These are phyloP conservation scores for Nemoura dubitans DNA, from an alignment of 2,888 invertebrate genomes.

Conservation along the genomic window DNA sequence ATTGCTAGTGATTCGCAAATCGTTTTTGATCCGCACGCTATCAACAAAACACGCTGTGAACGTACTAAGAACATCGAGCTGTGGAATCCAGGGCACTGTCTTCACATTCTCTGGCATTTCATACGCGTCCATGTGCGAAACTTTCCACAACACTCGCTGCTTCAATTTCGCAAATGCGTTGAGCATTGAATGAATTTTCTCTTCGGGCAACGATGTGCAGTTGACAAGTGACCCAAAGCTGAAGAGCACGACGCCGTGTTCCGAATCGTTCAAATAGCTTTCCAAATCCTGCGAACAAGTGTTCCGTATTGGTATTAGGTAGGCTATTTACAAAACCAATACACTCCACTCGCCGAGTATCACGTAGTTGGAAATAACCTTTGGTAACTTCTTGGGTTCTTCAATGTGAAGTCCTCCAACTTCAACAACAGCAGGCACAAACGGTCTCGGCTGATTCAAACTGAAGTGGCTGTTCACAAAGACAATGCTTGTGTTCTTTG, in stretches of 20 bases:
- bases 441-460: constrained; percentile 63
- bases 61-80: constrained; percentile 57
- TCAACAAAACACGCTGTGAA: background rate
- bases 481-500: constrained; percentile 61
- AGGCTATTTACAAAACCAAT: background rate
- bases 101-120: constrained; percentile 55
- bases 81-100: constrained; percentile 59
- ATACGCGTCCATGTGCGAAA: constrained; percentile 34
- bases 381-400: constrained; percentile 49
- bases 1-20: background rate
- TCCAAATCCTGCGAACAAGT: constrained; percentile 17
- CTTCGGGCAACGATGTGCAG: background rate
- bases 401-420: constrained; percentile 69
- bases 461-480: constrained; percentile 64
- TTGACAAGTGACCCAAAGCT: background rate
- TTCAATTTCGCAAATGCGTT: constrained; percentile 61
- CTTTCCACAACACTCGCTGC: constrained; percentile 50
- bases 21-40: background rate
- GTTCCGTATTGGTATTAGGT: background rate
- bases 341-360: background rate
- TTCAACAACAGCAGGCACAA: constrained; percentile 68
- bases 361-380: constrained; percentile 48
- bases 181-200: constrained; percentile 54
- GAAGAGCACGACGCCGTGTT: background rate
- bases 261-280: background rate